Base-by-base conservation (phyloP, 2,113 vertebrate genomes). In the Urocynchramus pylzowi region DNA sequence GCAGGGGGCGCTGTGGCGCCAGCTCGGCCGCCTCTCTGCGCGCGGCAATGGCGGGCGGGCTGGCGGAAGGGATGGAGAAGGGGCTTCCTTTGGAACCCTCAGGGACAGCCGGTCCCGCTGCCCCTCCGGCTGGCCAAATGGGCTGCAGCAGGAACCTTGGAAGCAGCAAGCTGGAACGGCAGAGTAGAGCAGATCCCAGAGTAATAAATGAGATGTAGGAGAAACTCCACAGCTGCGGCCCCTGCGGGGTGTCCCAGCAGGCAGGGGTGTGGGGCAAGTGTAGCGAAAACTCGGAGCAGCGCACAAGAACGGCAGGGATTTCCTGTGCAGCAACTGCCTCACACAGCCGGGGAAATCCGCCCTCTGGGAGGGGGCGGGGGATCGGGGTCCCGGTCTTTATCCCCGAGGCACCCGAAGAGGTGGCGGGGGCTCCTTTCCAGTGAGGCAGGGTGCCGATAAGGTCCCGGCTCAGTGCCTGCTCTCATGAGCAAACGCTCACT, bases 321-420 rank as follows among this genome's bases (percentile, higher is more conserved):
- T 61, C 13, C 13, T 33, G 6, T 26, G 13, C 45, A 21, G 21
- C 19, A 42, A 35, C 42, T 23, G 15, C 35, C 8, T 15, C 30
- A 14, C 15, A 16, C 35, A 50, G 79, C 20, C 0, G 0, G 16
- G 20, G 31, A 61, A 24, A 12, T 3, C 45, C 0, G 0, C 26
- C 37, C 45, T 52, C 26, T 0, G 0, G 31, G 13, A 24, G 13
- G 1, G 37, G 13, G 3, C 9, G 4, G 13, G 4, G 18, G 4
- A 2, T 42, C 1, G 0, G 7, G 27, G 37, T 71, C 21, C 17
- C 0, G 1, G 27, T 10, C 5, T 22, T 37, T 17, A 45, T 7
- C 33, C 31, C 27, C 7, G 47, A 61, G 39, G 21, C 21, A 27
- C 39, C 37, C 1, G 0, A 33, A 11, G 4, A 33, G 39, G 4